These are phyloP conservation scores for Subacronicta megacephala DNA, from an alignment of 2,888 invertebrate genomes.

Conservation along the genomic window DNA sequence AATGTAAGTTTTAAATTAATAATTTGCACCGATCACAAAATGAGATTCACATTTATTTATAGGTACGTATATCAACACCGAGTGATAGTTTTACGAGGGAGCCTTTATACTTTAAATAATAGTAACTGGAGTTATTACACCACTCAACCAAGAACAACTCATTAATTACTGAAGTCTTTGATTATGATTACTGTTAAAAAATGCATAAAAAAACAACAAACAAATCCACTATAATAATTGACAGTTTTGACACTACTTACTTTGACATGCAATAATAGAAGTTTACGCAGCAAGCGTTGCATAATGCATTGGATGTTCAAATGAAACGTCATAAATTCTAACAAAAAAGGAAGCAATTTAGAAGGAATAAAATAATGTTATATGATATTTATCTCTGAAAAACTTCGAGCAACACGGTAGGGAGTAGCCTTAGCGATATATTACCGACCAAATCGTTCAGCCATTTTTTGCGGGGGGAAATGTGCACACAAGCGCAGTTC, in stretches of 20 bases:
- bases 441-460: no score
- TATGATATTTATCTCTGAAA: no score
- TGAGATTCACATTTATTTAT: constrained; percentile 11
- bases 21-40: constrained; percentile 14
- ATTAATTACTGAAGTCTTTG: no score
- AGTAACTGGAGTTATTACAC: constrained; percentile 16
- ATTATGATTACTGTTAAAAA: constrained; percentile 23
- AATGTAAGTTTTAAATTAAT: neutral
- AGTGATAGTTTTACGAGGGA: constrained; percentile 4
- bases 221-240: constrained; percentile 9
- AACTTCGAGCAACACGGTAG: no score
- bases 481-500: no score
- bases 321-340: no score
- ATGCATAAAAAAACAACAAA: constrained; percentile 22
- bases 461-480: no score
- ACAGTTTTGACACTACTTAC: constrained; percentile 6
- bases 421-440: no score
- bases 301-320: no score
- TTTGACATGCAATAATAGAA: constrained; percentile 1
- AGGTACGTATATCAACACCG: neutral
- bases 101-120: constrained; percentile 13
- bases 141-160: constrained; percentile 8
- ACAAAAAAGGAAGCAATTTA: no score
- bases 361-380: no score
- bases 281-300: constrained; percentile 24